Base-by-base conservation (phyloP, 2,888 invertebrate genomes). In the Yponomeuta cagnagella region DNA sequence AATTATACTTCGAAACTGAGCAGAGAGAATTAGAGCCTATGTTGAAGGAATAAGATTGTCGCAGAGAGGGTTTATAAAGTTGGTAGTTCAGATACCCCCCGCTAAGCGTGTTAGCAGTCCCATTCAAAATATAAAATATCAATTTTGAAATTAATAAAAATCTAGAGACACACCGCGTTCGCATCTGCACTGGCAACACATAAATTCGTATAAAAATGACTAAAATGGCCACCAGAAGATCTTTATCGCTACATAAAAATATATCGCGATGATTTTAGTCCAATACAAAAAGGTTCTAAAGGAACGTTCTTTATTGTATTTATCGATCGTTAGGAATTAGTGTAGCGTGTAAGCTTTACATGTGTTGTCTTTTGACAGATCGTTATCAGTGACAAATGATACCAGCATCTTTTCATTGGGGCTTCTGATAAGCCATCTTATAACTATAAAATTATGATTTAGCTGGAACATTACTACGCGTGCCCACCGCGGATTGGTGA, bases 201-300 rank as follows among this genome's bases (percentile, higher is more conserved):
- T 92, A 91, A 90, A 90, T 90, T 88, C 86, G 83, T 86, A 92
- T 90, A 91, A 92, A 91, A 90, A 89, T 81, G 90, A 90, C 91
- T 89, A 88, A 91, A 90, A 88, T 87, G 87, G 86, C 90, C 88
- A 87, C 90, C 87, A 58, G 52, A 79, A 90, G 91, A 91, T 91
- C 87, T 85, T 90, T 89, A 92, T 92, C 91, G 89, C 88, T 90
- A 87, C 88, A 88, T 80, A 87, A 88, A 88, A 90, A 89, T 88
- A 90, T 88, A 89, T 88, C 85, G 88, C 90, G 90, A 87, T 88
- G 89, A 90, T 87, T 87, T 86, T 86, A 81, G 81, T 63, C 5
- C n/a, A 70, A 83, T 85, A 89, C 88, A 88, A 90, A 90, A 86
- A 88, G 43, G 83, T 85, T 89, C 87, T 88, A 90, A 58, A 58